Conservation (phyloP, 2,888 invertebrate species). For the Muschampia plurimacula region DNA sequence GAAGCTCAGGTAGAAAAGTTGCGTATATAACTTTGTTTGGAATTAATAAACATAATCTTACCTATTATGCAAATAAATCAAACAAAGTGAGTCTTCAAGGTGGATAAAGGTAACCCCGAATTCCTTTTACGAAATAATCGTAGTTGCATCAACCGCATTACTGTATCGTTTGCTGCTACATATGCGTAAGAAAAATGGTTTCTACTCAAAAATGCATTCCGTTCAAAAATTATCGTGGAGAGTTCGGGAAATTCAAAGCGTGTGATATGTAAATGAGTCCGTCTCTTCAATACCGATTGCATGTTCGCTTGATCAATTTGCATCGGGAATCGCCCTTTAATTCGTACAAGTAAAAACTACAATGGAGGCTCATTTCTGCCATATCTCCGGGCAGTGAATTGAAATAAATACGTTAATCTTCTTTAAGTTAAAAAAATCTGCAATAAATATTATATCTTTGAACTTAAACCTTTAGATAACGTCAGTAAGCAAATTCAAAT, state of each 20-base stretch:
- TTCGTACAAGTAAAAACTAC: slow-evolving; percentile 28
- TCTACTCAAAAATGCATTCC: slow-evolving; percentile 22
- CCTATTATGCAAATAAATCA: too few relatives aligned
- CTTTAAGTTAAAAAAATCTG: too few relatives aligned
- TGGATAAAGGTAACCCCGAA: background rate
- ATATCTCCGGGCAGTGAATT: background rate
- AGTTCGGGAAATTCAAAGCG: slow-evolving; percentile 32
- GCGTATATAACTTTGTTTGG: too few relatives aligned
- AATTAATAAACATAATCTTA: too few relatives aligned
- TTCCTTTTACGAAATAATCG: background rate
- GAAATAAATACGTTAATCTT: too few relatives aligned
- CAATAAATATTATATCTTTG: too few relatives aligned
- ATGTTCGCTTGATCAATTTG: slow-evolving; percentile 40
- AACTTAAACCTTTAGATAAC: too few relatives aligned
- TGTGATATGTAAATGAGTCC: slow-evolving; percentile 36
- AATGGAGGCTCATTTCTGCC: slow-evolving; percentile 18
- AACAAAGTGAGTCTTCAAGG: too few relatives aligned
- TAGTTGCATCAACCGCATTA: background rate
- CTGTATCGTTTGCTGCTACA: background rate
- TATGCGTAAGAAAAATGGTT: slow-evolving; percentile 24
- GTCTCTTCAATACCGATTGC: slow-evolving; percentile 36
- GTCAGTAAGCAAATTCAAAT: too few relatives aligned
- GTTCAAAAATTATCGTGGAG: slow-evolving; percentile 23
- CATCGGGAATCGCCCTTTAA: slow-evolving; percentile 27
- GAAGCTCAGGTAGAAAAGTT: too few relatives aligned